Evolutionary conservation across 1,140 invertebrate genomes (phyloP), one percentile per base, ranked within the genome.

Genomic region (Euura saliciscinereae): DNA sequence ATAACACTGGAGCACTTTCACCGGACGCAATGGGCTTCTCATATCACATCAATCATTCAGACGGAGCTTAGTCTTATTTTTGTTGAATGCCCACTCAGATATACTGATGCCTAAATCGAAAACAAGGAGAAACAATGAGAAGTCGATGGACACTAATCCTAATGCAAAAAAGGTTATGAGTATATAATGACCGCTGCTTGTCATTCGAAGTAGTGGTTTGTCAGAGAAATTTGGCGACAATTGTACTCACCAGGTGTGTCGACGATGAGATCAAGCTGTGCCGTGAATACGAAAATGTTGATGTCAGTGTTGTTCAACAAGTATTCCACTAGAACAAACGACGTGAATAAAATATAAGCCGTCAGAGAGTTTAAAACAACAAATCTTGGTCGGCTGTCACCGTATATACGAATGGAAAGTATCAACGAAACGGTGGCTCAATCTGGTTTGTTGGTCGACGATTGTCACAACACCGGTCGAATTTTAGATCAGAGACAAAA

Each of bases 251-350:
- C 92, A 70, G 90, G 88, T 6, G 91, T 93, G 72, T 93, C 91
- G 5, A 93, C 92, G 78, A 94, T 93, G 4, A 94, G 84, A 81
- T 95, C 94, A 84, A 91, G 78, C 73, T 91, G 90, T 43, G 93
- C 94, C 78, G 87, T 93, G 78, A 93, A 93, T 42, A 95, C 92
- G 44, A 89, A 89, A 0, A 95, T 88, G 64, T 90, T 89, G 10
- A 95, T 82, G 69, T 90, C 78, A 0, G 94, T 95, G 71, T 91
- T 89, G 73, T 93, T 91, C 8, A 96, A 82, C n/a, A 94, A 79
- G 70, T 86, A 84, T 80, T 92, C 91, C 85, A 96, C 95, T 93
- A 79, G 78, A 89, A 89, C 68, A 44, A 71, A 68, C 10, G 69
- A 59, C 6, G 51, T 59, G 51, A 59, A 59, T 59, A 59, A 59